These are phyloP conservation scores for Coptotermes formosanus DNA, from an alignment of 1,140 invertebrate genomes.

Conservation along the genomic window DNA sequence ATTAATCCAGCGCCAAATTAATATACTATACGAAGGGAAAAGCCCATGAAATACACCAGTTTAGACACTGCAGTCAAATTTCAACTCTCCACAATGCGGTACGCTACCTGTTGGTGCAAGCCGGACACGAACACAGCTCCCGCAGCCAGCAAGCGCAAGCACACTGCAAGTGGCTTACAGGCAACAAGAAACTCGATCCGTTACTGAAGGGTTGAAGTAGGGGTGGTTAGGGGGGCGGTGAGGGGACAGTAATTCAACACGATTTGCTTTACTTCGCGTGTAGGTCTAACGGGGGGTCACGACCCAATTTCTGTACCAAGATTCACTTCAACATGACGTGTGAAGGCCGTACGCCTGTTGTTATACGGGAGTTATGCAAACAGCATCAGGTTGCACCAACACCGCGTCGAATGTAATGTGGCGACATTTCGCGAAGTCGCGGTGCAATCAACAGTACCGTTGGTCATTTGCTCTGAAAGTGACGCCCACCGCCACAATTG, in stretches of 20 bases:
- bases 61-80: too few species aligned
- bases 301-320: background rate
- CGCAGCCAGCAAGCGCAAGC: background rate
- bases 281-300: background rate
- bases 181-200: background rate
- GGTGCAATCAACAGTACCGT: too few species aligned
- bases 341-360: background rate
- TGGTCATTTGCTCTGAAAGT: too few species aligned
- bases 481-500: too few species aligned
- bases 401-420: too few species aligned
- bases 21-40: too few species aligned
- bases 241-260: background rate
- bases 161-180: background rate
- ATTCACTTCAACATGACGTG: background rate
- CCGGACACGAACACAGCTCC: background rate
- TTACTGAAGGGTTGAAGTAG: background rate
- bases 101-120: background rate
- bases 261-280: constrained; percentile 3
- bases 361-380: background rate
- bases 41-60: too few species aligned
- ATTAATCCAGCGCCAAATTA: too few species aligned
- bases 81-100: background rate
- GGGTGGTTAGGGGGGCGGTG: too few species aligned
- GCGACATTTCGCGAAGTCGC: too few species aligned
- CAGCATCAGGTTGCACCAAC: background rate